Evolutionary conservation across 2,888 invertebrate species (phyloP).

Genomic region (Meganola albula): DNA sequence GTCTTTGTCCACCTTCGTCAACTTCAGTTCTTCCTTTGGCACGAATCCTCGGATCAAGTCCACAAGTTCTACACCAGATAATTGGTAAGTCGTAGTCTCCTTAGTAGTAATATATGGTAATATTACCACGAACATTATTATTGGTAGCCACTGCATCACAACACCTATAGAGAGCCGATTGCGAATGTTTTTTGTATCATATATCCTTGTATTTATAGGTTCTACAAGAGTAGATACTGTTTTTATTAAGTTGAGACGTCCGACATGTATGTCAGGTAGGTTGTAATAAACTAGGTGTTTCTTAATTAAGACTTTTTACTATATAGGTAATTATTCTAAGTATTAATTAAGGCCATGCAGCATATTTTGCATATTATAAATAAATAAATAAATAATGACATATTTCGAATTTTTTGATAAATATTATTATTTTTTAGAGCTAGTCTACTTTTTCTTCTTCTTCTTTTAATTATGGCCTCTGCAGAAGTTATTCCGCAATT

Average conservation of each 20-base stretch:
- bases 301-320: too few species aligned
- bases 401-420: background rate
- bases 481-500: too few species aligned
- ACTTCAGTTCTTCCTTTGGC: conserved; percentile 24
- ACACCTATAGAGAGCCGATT: conserved; percentile 21
- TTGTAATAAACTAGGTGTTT: too few species aligned
- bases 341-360: background rate
- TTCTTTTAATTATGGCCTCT: too few species aligned
- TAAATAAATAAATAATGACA: background rate
- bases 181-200: conserved; percentile 30
- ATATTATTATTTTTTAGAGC: too few species aligned
- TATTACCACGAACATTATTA: conserved; percentile 20
- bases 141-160: conserved; percentile 23
- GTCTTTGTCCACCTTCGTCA: conserved; percentile 32
- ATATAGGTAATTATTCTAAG: too few species aligned
- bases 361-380: background rate
- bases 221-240: too few species aligned
- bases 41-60: conserved; percentile 34
- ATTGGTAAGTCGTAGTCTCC: conserved; percentile 30
- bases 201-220: conserved; percentile 37
- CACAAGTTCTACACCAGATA: conserved; percentile 31
- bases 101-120: conserved; percentile 21
- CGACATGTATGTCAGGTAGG: too few species aligned
- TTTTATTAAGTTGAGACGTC: too few species aligned
- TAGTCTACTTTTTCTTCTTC: too few species aligned